A percentile compares a stretch with the other conserved stretches of the same genome.
phyloP scores from a whole-genome alignment of 2,113 vertebrate species.

The Phrynocephalus versicolor region DNA sequence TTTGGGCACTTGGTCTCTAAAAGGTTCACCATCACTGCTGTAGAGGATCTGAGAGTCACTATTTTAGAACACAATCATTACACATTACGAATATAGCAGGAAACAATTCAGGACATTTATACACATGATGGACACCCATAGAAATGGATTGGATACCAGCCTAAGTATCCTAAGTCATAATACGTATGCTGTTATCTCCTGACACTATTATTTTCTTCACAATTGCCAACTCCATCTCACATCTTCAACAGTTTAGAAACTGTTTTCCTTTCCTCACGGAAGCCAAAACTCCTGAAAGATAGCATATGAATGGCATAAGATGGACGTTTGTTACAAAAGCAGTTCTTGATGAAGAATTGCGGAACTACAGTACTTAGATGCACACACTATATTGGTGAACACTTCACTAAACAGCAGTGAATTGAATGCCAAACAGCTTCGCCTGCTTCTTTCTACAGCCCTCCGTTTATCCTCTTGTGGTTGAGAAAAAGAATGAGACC shows the following conservation, averaged over 20 bases:
- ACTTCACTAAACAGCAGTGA: slow-evolving; percentile 48
- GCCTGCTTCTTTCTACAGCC: slow-evolving; percentile 53
- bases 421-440: slow-evolving; percentile 54
- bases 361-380: slow-evolving; percentile 47
- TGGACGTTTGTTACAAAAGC: slow-evolving; percentile 43
- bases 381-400: not conserved
- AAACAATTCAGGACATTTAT: too few relatives aligned
- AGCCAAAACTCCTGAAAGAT: not conserved
- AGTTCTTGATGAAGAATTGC: slow-evolving; percentile 7
- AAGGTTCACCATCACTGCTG: too few relatives aligned
- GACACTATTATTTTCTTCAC: too few relatives aligned
- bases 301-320: slow-evolving; percentile 57
- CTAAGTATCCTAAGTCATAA: too few relatives aligned
- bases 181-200: too few relatives aligned
- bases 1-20: too few relatives aligned
- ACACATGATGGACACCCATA: too few relatives aligned
- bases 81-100: too few relatives aligned
- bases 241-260: slow-evolving; percentile 67
- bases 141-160: too few relatives aligned
- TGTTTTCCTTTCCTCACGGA: slow-evolving; percentile 43
- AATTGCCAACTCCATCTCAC: too few relatives aligned
- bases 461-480: slow-evolving; percentile 66
- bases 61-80: too few relatives aligned
- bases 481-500: slow-evolving; percentile 64
- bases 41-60: too few relatives aligned